Evolutionary conservation across 1,140 invertebrate genomes (phyloP).

Genomic region (Ridgeia piscesae): DNA sequence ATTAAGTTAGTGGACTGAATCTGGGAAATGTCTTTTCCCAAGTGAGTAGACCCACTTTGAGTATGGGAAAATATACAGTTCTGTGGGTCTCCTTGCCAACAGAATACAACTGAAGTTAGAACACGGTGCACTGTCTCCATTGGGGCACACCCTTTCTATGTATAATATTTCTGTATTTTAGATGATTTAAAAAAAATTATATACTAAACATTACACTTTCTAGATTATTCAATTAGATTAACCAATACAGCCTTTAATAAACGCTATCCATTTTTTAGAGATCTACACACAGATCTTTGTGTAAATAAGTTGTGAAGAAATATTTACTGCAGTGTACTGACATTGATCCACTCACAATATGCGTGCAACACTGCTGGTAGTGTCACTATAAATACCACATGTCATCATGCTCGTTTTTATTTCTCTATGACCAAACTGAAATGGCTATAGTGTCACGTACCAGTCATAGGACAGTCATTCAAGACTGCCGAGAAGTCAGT

Average conservation of each 20-base stretch:
- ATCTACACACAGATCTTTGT: neutral
- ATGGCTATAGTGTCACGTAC: neutral
- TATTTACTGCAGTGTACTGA: neutral
- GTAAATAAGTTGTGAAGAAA: neutral
- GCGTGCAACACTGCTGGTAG: neutral
- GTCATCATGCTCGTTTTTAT: neutral
- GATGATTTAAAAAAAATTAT: neutral
- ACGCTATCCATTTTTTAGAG: neutral
- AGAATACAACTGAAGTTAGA: too few species aligned
- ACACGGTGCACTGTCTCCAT: neutral
- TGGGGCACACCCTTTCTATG: neutral
- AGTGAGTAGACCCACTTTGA: neutral
- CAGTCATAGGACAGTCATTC: neutral
- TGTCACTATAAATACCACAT: neutral
- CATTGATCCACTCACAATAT: neutral
- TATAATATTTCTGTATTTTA: neutral
- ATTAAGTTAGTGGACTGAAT: neutral
- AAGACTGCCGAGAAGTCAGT: too few species aligned
- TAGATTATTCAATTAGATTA: neutral
- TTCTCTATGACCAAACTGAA: neutral
- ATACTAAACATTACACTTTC: neutral
- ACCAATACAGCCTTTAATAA: neutral
- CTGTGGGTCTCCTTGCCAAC: too few species aligned
- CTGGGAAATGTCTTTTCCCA: neutral
- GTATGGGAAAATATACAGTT: neutral